phyloP scores from a whole-genome alignment of 2,797 vertebrate genomes.

The Gymnocypris eckloni region DNA sequence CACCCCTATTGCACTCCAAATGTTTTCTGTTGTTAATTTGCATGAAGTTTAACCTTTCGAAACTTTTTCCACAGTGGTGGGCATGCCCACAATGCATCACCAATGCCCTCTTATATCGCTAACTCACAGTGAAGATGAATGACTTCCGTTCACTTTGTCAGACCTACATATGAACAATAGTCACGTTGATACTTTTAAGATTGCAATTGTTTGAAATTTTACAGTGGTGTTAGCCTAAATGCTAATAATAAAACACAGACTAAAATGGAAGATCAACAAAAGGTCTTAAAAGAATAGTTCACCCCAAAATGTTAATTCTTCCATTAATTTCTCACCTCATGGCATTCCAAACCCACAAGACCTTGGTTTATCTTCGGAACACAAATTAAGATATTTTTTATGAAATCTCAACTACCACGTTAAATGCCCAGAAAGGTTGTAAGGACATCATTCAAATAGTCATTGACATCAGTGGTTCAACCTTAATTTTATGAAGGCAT shows the following conservation, averaged over 20 bases:
- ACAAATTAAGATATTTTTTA: too few species aligned
- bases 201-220: neutral
- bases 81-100: neutral
- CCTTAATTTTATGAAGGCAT: too few species aligned
- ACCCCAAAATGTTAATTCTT: too few species aligned
- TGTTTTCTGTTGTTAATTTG: neutral
- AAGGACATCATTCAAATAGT: too few species aligned
- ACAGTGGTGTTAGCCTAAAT: neutral
- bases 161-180: neutral
- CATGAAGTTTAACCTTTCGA: neutral
- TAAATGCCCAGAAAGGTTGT: too few species aligned
- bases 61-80: neutral
- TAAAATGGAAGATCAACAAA: conserved; percentile 17
- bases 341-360: too few species aligned
- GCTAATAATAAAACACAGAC: neutral
- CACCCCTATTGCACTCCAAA: neutral
- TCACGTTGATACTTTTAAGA: neutral
- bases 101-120: neutral
- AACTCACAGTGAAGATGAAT: neutral
- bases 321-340: too few species aligned
- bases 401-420: too few species aligned
- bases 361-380: too few species aligned
- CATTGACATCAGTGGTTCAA: too few species aligned
- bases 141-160: neutral
- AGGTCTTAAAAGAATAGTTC: neutral